Evolutionary conservation across 37 sponge, comb jelly and placozoan genomes (phyloP).

Genomic region (Haliclona indistincta): DNA sequence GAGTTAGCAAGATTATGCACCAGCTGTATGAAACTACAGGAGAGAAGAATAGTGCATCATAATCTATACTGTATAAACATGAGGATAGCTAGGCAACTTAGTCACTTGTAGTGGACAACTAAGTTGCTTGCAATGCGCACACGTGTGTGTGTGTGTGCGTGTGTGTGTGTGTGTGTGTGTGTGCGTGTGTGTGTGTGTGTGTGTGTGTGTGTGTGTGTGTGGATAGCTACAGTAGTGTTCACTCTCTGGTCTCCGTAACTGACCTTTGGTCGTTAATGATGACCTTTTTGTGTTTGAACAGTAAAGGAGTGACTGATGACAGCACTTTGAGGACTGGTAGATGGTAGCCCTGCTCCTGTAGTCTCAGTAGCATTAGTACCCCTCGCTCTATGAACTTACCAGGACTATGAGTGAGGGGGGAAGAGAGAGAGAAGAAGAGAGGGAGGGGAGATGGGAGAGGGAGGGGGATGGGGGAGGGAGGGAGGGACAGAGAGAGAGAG

Average conservation of each 20-base stretch:
- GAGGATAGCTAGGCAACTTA: not conserved
- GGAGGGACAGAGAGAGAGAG: too few species aligned
- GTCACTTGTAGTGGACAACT: not conserved
- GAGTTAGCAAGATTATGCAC: conserved; percentile 60
- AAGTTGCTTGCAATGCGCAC: too few species aligned
- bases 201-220: too few species aligned
- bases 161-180: too few species aligned
- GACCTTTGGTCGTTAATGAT: conserved; percentile 53
- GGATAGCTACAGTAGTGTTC: too few species aligned
- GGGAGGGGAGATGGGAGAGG: too few species aligned
- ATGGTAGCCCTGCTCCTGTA: conserved; percentile 75
- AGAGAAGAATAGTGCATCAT: too few species aligned
- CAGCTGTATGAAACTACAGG: conserved; percentile 67
- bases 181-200: too few species aligned
- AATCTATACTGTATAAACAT: too few species aligned
- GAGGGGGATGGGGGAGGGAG: too few species aligned
- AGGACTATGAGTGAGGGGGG: conserved; percentile 37
- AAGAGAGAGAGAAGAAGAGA: conserved; percentile 19
- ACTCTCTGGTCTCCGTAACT: not conserved
- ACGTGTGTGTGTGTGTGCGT: too few species aligned
- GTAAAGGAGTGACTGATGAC: conserved; percentile 62
- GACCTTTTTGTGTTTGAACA: conserved; percentile 56
- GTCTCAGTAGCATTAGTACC: conserved; percentile 43
- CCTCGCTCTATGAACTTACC: conserved; percentile 60
- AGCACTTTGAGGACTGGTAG: conserved; percentile 63